phyloP scores from a whole-genome alignment of 2,113 vertebrate species.

The Hippocampus comes region DNA sequence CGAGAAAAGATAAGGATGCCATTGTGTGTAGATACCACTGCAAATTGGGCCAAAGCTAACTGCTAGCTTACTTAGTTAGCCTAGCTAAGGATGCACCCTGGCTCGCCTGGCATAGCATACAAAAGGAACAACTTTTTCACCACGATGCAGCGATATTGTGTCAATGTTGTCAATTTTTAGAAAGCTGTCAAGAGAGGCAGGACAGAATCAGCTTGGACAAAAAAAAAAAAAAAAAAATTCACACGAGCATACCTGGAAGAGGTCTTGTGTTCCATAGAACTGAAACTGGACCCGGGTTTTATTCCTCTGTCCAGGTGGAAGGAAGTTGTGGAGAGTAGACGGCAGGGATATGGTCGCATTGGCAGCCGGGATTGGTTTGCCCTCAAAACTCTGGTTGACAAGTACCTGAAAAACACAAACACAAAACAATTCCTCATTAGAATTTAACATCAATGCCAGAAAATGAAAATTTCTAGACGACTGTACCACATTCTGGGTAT shows the following conservation, averaged over 20 bases:
- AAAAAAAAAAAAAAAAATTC: neutral
- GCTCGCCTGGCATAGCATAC: neutral
- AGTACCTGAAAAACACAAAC: slow-evolving; percentile 66
- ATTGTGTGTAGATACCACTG: neutral
- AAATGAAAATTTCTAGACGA: neutral
- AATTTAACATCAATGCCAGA: neutral
- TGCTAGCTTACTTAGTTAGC: neutral
- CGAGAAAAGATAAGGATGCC: neutral
- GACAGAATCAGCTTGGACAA: neutral
- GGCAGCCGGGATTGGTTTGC: slow-evolving; percentile 23
- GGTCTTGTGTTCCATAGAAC: slow-evolving; percentile 76
- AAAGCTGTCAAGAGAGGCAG: neutral
- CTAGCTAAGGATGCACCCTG: neutral
- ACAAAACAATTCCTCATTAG: neutral
- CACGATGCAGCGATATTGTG: neutral
- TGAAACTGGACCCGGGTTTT: slow-evolving; percentile 81
- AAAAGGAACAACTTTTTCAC: neutral
- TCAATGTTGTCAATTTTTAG: neutral
- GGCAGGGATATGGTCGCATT: slow-evolving; percentile 80
- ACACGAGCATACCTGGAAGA: slow-evolving; percentile 76
- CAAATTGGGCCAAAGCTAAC: neutral
- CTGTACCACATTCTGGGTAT: slow-evolving; percentile 12
- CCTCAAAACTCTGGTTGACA: slow-evolving; percentile 59
- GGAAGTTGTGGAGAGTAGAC: slow-evolving; percentile 56
- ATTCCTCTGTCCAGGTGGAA: slow-evolving; percentile 35